Conservation (phyloP, 2,113 vertebrate genomes). For the Excalfactoria chinensis region DNA sequence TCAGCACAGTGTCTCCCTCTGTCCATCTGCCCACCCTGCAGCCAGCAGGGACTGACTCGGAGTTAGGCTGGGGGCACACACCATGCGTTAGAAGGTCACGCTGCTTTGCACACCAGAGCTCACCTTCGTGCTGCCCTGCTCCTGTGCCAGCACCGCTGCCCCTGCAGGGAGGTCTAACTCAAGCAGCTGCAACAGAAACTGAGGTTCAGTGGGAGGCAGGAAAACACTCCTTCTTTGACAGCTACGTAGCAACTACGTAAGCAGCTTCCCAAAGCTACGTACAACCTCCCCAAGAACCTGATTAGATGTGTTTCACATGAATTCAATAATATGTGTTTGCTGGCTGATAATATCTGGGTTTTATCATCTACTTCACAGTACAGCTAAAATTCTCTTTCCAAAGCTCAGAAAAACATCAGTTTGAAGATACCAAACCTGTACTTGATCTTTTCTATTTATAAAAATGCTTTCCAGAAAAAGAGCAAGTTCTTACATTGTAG, state of each 20-base stretch:
- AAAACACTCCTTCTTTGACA: too few relatives aligned
- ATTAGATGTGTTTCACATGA: background rate
- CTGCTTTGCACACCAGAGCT: background rate
- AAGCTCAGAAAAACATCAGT: background rate
- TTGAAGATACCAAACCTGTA: background rate
- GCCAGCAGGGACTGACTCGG: background rate
- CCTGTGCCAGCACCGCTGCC: background rate
- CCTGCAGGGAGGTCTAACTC: background rate
- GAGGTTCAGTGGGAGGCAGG: background rate
- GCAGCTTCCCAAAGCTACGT: background rate
- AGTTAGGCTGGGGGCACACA: background rate
- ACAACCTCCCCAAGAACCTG: fast-evolving
- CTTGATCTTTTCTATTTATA: background rate
- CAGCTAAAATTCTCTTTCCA: background rate
- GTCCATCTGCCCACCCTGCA: background rate
- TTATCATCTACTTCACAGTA: background rate
- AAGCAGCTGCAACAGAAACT: conserved; percentile 11
- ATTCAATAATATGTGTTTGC: background rate
- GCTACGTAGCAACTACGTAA: background rate
- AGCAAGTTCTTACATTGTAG: background rate
- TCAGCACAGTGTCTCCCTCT: background rate
- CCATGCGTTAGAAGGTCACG: background rate
- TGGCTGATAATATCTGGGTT: background rate
- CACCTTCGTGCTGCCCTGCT: conserved; percentile 6
- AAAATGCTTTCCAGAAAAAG: background rate